phyloP scores from a whole-genome alignment of 1,140 invertebrate genomes.

The Aleiodes sp. region DNA sequence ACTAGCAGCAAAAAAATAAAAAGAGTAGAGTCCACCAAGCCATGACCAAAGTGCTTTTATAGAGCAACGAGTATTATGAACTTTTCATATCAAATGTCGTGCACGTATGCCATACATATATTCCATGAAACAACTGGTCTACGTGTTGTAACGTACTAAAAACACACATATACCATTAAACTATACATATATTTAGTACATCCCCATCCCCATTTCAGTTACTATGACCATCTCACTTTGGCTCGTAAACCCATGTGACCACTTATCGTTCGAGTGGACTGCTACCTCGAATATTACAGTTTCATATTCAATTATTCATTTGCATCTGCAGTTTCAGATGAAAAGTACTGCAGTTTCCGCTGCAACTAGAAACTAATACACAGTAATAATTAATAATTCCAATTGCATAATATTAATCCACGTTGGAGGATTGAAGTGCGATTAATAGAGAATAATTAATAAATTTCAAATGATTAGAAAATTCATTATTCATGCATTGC shows the following conservation, averaged over 20 bases:
- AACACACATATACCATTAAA: not conserved
- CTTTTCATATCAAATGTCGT: conserved; percentile 8
- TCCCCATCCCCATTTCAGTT: not conserved
- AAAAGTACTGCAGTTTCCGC: conserved; percentile 9
- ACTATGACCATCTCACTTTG: not conserved
- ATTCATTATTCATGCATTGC: not conserved
- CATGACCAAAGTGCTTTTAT: not conserved
- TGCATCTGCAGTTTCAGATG: conserved; percentile 6
- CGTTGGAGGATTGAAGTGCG: too few relatives aligned
- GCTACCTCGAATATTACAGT: not conserved
- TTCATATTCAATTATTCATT: conserved; percentile 12
- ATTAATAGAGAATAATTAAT: too few relatives aligned
- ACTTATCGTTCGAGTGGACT: conserved; percentile 1
- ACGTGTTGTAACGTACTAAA: too few relatives aligned
- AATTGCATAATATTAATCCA: too few relatives aligned
- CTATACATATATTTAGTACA: not conserved
- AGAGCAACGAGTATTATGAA: not conserved
- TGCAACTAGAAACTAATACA: conserved; percentile 1
- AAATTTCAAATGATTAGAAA: conserved; percentile 15
- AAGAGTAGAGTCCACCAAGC: not conserved
- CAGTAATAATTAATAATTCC: conserved; percentile 1
- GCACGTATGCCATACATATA: not conserved
- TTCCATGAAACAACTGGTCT: not conserved
- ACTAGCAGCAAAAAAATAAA: too few relatives aligned
- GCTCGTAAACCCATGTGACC: conserved; percentile 6